Evolutionary conservation across 2,888 invertebrate species (phyloP).

Genomic region (Ectemnius lituratus): DNA sequence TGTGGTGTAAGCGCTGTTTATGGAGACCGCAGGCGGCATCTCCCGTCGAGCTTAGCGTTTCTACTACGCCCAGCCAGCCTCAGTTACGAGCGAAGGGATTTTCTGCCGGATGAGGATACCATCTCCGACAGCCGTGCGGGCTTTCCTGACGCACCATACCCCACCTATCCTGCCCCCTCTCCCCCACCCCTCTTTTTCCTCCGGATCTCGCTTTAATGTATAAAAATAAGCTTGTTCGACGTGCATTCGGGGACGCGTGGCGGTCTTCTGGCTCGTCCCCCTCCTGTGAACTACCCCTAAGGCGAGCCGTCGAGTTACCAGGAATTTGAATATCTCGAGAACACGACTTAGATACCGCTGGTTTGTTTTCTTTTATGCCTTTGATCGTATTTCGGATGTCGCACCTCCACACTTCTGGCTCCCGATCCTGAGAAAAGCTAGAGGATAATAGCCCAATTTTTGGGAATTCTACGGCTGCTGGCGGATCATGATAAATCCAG

Average conservation of each 20-base stretch:
- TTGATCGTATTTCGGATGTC: constrained; percentile 10
- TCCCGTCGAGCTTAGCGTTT: constrained; percentile 73
- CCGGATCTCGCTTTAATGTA: constrained; percentile 60
- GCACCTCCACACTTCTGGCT: no score
- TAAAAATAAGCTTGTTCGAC: constrained; percentile 64
- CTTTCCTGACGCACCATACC: constrained; percentile 34
- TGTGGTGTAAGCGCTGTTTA: constrained; percentile 73
- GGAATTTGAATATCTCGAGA: constrained; percentile 31
- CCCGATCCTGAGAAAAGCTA: no score
- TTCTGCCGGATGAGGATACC: constrained; percentile 69
- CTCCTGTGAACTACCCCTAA: no score
- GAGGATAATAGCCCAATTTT: no score
- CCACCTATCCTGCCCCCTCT: no score
- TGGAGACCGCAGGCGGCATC: constrained; percentile 76
- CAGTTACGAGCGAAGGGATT: constrained; percentile 73
- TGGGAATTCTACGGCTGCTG: no score
- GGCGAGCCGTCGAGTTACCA: constrained; percentile 10
- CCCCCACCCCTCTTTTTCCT: constrained; percentile 20
- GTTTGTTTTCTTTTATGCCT: background rate
- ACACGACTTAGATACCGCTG: constrained; percentile 14
- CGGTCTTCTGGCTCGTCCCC: background rate
- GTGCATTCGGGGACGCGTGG: constrained; percentile 31
- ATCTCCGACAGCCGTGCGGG: constrained; percentile 54
- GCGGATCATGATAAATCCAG: no score
- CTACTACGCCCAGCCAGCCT: constrained; percentile 65